A percentile compares a stretch with the other conserved stretches of the same genome.
These are phyloP conservation scores for Sus scrofa DNA, from an alignment of 2,113 vertebrate genomes.

Conservation along the genomic window T2T-Sscrofa CM000829.6:20544001-20544500, in stretches of 20 bases:
- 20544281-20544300: neutral
- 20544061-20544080: neutral
- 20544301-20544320: neutral
- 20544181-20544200: neutral
- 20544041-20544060: neutral
- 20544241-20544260: neutral
- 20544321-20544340: accelerated
- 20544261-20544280: neutral
- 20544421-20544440: no score
- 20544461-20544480: neutral
- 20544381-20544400: no score
- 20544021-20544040: accelerated
- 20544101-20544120: neutral
- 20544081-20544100: neutral
- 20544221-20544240: no score
- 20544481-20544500: neutral
- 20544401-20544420: accelerated
- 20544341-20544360: neutral
- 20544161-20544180: neutral
- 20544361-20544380: accelerated
- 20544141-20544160: neutral
- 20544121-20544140: no score
- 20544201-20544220: neutral
- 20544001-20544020: neutral
- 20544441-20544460: neutral